Evolutionary conservation across 2,888 invertebrate species (phyloP), one percentile per base, ranked within the genome.

Genomic region (Clostera curtula): DNA sequence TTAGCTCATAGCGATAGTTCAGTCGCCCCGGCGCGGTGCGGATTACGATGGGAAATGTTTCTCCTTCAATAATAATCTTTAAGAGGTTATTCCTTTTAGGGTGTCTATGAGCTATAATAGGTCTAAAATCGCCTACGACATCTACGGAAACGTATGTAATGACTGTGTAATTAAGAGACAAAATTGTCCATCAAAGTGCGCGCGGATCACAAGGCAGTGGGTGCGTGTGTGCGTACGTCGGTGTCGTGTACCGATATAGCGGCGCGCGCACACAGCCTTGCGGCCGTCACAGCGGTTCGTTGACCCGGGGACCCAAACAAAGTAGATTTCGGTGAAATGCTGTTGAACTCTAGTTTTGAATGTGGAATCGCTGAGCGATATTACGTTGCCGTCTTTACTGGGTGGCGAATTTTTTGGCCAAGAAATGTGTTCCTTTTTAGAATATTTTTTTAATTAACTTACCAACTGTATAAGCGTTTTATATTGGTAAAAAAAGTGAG

Each of bases 261-360:
- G 66, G 59, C 62, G 68, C 65, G 62, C 72, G 70, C 80, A 76
- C 76, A 77, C 73, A 61, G 45, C 38, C 65, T 43, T 48, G 50
- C 41, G 43, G 68, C 70, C 79, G 76, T 74, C 76, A 74, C 64
- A 57, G 48, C 51, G 57, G 77, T 63, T 72, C 83, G 51, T 66
- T 64, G 80, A 79, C 76, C 84, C 74, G 62, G 51, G 71, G 75
- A 77, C 82, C 82, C 80, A 82, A 82, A 83, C 82, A 82, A 79
- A 76, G 80, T 80, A 72, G 76, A 80, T 76, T 83, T 82, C 76
- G 82, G 80, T 82, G 79, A 77, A 80, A 77, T 73, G 82, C 68
- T 79, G 69, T 79, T 82, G 82, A 82, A 82, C 83, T 73, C 76
- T 72, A 76, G 74, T 69, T 72, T 64, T 63, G 68, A 72, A 72